A percentile compares a stretch with the other conserved stretches of the same genome.
Evolutionary conservation across 2,797 vertebrate species (phyloP).

Genomic region (Lacerta bilineata): DNA sequence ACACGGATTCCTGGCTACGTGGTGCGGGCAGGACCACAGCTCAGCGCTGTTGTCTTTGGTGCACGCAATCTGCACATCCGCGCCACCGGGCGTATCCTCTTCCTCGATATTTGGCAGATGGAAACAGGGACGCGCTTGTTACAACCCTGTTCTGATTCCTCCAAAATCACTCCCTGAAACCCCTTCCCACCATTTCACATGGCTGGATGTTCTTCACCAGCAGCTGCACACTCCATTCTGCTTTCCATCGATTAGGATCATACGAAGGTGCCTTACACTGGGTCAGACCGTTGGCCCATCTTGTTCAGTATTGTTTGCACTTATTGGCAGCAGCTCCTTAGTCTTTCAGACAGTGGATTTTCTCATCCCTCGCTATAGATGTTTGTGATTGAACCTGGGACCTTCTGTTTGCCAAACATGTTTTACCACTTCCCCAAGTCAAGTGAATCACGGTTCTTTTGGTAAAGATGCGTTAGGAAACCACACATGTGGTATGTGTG

Average conservation of each 20-base stretch:
- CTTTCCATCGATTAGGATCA: not conserved
- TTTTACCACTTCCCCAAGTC: not conserved
- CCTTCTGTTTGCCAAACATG: not conserved
- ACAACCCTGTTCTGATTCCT: too few species aligned
- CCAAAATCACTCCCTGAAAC: not conserved
- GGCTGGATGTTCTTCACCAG: not conserved
- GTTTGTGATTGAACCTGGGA: not conserved
- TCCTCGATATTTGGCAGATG: not conserved
- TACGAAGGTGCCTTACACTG: too few species aligned
- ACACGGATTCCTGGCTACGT: conserved; percentile 15
- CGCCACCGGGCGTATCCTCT: too few species aligned
- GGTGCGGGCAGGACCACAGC: not conserved
- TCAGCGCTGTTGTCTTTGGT: not conserved
- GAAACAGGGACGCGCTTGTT: not conserved
- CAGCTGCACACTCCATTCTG: too few species aligned
- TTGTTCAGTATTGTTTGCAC: too few species aligned
- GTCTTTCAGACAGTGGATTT: too few species aligned
- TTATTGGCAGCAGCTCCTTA: too few species aligned
- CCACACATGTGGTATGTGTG: not conserved
- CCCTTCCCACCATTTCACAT: too few species aligned
- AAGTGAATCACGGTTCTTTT: too few species aligned
- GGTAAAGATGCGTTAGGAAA: not conserved
- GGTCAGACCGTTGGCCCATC: too few species aligned
- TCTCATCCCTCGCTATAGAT: too few species aligned
- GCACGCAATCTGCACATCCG: not conserved